Conservation (phyloP, 2,888 invertebrate genomes). For the Spisula solida region DNA sequence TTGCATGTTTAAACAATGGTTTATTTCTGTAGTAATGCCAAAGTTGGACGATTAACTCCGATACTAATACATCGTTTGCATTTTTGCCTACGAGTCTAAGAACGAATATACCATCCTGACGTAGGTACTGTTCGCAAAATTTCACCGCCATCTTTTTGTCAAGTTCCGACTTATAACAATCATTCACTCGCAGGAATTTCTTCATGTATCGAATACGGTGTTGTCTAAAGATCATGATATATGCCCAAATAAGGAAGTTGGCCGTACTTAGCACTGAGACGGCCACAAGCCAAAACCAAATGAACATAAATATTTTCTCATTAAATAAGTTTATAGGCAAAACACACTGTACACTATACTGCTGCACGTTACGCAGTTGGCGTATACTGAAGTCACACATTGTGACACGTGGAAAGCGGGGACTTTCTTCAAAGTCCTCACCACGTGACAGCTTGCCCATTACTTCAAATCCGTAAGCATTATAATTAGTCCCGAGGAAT, state of each 20-base stretch:
- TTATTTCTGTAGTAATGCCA: slow-evolving; percentile 87
- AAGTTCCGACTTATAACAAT: slow-evolving; percentile 84
- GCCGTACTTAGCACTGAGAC: slow-evolving; percentile 87
- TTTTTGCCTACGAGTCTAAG: slow-evolving; percentile 87
- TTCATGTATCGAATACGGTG: slow-evolving; percentile 85
- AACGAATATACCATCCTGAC: slow-evolving; percentile 87
- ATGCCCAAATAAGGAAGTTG: slow-evolving; percentile 88
- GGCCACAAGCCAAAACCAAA: slow-evolving; percentile 89
- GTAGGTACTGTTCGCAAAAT: slow-evolving; percentile 86
- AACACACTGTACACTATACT: slow-evolving; percentile 88
- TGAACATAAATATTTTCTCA: slow-evolving; percentile 88
- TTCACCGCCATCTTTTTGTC: slow-evolving; percentile 85
- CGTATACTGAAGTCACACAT: slow-evolving; percentile 88
- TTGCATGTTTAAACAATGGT: slow-evolving; percentile 84
- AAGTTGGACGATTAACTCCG: slow-evolving; percentile 86
- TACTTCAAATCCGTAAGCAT: slow-evolving; percentile 88
- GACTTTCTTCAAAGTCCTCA: slow-evolving; percentile 85
- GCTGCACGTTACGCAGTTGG: slow-evolving; percentile 88
- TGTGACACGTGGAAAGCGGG: slow-evolving; percentile 87
- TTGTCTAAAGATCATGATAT: slow-evolving; percentile 84
- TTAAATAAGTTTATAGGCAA: slow-evolving; percentile 86
- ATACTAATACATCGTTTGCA: slow-evolving; percentile 87
- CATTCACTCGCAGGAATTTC: slow-evolving; percentile 84
- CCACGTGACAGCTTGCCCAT: slow-evolving; percentile 88
- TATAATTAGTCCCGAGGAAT: slow-evolving; percentile 88